Conservation (phyloP, 2,797 vertebrate genomes). For the Anguilla marmorata region DNA sequence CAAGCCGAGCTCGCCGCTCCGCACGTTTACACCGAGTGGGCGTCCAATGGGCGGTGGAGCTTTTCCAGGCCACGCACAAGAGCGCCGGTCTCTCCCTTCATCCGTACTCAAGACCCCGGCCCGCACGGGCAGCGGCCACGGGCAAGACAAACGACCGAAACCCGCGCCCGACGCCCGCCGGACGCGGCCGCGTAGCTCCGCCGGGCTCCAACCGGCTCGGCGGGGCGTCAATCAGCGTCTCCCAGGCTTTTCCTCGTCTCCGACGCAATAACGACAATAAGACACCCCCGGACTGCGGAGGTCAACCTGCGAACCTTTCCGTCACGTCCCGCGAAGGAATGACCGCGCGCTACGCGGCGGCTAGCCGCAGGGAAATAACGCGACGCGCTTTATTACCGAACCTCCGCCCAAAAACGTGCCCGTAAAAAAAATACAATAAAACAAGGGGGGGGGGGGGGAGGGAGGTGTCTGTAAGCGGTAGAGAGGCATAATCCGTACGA, state of each 20-base stretch:
- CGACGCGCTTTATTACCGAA: neutral
- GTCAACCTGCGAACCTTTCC: neutral
- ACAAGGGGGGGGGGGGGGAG: neutral
- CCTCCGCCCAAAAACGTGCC: neutral
- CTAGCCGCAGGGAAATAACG: neutral
- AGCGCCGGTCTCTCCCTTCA: neutral
- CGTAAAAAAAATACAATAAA: neutral
- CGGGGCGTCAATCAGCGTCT: neutral
- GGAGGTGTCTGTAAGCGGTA: too few relatives aligned
- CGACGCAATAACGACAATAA: neutral
- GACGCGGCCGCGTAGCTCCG: neutral
- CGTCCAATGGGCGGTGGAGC: neutral
- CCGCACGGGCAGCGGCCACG: neutral
- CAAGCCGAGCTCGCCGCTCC: neutral
- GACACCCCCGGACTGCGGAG: neutral
- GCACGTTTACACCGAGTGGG: neutral
- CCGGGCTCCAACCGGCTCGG: neutral
- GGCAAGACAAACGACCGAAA: neutral
- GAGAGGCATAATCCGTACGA: neutral
- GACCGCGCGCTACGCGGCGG: neutral
- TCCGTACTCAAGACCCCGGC: too few relatives aligned
- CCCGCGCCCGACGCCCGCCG: too few relatives aligned
- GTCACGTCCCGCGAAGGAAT: neutral
- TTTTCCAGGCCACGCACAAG: neutral
- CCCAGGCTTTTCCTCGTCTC: neutral